Conservation (phyloP, 2,888 invertebrate genomes). For the Metalampra italica region DNA sequence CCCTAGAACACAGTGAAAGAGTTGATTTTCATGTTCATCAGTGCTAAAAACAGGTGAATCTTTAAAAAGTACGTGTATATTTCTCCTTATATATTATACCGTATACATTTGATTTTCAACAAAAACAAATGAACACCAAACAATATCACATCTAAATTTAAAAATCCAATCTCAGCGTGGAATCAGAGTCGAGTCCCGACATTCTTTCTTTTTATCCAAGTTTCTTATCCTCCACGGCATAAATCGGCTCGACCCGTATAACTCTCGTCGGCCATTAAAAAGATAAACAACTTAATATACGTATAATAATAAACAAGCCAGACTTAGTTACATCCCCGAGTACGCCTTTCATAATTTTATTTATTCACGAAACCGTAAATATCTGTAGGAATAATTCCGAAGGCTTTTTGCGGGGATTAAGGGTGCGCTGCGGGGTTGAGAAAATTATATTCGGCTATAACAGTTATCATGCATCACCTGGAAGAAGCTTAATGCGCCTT, state of each 20-base stretch:
- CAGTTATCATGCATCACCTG: constrained; percentile 79
- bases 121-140: constrained; percentile 42
- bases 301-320: constrained; percentile 74
- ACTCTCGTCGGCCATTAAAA: constrained; percentile 72
- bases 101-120: constrained; percentile 7
- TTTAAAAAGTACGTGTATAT: neutral
- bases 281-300: constrained; percentile 79
- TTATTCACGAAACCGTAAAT: constrained; percentile 78
- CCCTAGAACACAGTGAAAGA: too few species aligned
- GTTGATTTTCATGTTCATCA: too few species aligned
- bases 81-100: neutral
- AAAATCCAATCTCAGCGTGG: constrained; percentile 68
- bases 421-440: constrained; percentile 73
- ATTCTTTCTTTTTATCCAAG: constrained; percentile 62
- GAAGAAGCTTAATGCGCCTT: constrained; percentile 74
- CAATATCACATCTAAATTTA: constrained; percentile 72
- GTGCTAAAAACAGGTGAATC: too few species aligned
- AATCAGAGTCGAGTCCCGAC: constrained; percentile 54
- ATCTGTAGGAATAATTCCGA: constrained; percentile 75
- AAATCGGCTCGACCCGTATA: constrained; percentile 72
- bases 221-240: constrained; percentile 65
- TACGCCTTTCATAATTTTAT: constrained; percentile 73
- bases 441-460: constrained; percentile 79
- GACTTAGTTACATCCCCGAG: constrained; percentile 64
- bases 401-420: constrained; percentile 77